Conservation (phyloP, 2,113 vertebrate species). For the Microtus pennsylvanicus region DNA sequence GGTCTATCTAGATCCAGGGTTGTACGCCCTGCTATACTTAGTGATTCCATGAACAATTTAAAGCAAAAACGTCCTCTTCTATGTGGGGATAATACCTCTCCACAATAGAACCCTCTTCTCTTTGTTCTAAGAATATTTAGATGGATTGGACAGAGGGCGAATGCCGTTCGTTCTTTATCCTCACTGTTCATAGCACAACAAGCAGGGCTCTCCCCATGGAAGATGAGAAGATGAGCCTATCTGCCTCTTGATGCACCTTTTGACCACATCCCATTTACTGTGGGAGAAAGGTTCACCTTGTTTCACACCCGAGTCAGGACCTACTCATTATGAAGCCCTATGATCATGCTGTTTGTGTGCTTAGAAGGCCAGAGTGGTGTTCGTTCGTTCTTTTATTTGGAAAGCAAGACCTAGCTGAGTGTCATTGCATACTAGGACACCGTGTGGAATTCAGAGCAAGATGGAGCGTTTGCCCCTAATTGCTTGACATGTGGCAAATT, state of each 20-base stretch:
- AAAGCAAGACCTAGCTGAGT: slow-evolving; percentile 1
- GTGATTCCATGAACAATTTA: slow-evolving; percentile 37
- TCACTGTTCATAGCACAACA: neutral
- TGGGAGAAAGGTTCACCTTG: neutral
- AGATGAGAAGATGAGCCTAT: neutral
- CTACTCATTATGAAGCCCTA: slow-evolving; percentile 24
- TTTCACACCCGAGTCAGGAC: slow-evolving; percentile 17
- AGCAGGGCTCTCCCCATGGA: neutral
- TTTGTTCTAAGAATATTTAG: slow-evolving; percentile 47
- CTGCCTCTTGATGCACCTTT: neutral
- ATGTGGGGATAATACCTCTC: slow-evolving; percentile 25
- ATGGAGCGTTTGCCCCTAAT: neutral
- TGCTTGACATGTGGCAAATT: neutral
- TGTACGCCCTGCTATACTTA: slow-evolving; percentile 62
- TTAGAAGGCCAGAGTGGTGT: neutral
- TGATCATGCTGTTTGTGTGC: neutral
- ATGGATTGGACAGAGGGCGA: neutral
- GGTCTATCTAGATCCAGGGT: slow-evolving; percentile 33
- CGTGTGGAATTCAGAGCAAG: neutral
- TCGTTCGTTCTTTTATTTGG: slow-evolving; percentile 12
- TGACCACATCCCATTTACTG: neutral
- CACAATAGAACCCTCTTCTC: neutral
- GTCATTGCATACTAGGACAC: neutral
- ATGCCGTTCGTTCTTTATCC: neutral
- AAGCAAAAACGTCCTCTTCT: slow-evolving; percentile 48